These are phyloP conservation scores for Pseudolycoriella hygida DNA, from an alignment of 2,888 invertebrate species.

Conservation along the genomic window DNA sequence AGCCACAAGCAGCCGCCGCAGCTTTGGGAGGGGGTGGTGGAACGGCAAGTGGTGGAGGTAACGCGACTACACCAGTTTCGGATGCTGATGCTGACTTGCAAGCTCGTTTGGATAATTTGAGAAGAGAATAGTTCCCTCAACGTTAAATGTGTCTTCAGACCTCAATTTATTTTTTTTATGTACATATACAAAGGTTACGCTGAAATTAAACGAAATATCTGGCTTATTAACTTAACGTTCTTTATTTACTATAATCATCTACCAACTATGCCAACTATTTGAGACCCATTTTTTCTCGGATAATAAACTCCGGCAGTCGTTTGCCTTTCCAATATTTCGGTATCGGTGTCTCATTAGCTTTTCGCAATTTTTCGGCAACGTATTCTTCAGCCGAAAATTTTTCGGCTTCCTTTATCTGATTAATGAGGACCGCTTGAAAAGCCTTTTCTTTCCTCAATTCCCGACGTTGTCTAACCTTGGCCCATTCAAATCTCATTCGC, in stretches of 20 bases:
- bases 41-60: constrained; percentile 29
- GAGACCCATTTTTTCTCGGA: neutral
- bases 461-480: constrained; percentile 47
- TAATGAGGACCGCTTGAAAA: constrained; percentile 53
- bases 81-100: constrained; percentile 95
- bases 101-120: constrained; percentile 85
- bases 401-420: constrained; percentile 52
- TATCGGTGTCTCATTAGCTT: constrained; percentile 40
- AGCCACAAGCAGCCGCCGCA: constrained; percentile 41
- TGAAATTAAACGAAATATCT: too few relatives aligned
- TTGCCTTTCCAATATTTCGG: constrained; percentile 22
- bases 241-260: too few relatives aligned
- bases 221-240: too few relatives aligned
- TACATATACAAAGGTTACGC: too few relatives aligned
- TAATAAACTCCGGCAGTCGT: neutral
- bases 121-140: constrained; percentile 47
- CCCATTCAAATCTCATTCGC: constrained; percentile 59
- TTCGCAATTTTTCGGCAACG: constrained; percentile 42
- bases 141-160: too few relatives aligned
- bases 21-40: constrained; percentile 23
- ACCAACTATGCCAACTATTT: neutral
- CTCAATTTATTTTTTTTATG: too few relatives aligned
- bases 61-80: constrained; percentile 34
- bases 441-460: constrained; percentile 57
- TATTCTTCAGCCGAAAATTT: constrained; percentile 58